Conservation (phyloP, 2,797 vertebrate species). For the Microtus californicus region DNA sequence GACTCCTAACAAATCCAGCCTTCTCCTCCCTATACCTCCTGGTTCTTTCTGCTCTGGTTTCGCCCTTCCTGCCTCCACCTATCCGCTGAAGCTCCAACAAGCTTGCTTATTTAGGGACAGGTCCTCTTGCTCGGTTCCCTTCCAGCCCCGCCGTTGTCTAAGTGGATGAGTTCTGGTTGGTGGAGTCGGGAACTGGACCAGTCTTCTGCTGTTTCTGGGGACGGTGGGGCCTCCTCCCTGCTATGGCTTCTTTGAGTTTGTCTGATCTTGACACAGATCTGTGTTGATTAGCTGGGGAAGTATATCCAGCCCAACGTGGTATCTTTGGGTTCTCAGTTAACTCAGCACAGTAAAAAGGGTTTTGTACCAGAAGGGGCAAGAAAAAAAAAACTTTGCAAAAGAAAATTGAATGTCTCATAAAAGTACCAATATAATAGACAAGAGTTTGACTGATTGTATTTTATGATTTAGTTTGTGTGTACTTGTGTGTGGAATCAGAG, state of each 20-base stretch:
- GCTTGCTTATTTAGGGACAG: background rate
- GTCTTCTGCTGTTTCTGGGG: background rate
- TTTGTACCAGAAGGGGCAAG: background rate
- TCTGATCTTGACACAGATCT: background rate
- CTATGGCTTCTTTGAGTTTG: background rate
- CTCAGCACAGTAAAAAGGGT: background rate
- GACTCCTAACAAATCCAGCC: background rate
- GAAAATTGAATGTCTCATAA: slow-evolving; percentile 9
- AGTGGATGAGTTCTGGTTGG: background rate
- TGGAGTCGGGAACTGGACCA: accelerated
- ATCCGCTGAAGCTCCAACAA: background rate
- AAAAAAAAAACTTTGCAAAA: background rate
- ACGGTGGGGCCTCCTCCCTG: background rate
- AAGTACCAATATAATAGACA: slow-evolving; percentile 8
- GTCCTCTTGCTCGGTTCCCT: background rate
- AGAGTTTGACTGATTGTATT: background rate
- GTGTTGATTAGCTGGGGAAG: background rate
- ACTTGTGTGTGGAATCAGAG: background rate
- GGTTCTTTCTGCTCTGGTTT: background rate
- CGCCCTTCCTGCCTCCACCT: background rate
- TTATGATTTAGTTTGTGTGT: background rate
- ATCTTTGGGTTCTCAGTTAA: background rate
- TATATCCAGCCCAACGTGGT: background rate
- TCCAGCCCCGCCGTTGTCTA: background rate
- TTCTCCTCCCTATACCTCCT: background rate